Conservation (phyloP, 64 coral and sea anemone species). For the Stichodactyla helianthus region DNA sequence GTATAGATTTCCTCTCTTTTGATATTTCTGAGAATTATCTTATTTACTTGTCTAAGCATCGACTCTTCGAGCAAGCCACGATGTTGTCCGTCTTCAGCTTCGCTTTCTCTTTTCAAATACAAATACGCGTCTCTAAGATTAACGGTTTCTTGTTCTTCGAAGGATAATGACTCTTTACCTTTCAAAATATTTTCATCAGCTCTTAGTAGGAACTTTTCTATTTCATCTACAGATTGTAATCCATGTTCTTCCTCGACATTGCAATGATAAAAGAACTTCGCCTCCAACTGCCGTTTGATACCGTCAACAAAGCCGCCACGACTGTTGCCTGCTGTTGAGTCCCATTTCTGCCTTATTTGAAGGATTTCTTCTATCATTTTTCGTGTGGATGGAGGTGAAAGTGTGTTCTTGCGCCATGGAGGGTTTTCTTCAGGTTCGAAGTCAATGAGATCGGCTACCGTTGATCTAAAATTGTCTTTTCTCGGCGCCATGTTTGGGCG, state of each 20-base stretch:
- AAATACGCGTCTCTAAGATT: slow-evolving; percentile 55
- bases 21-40: slow-evolving; percentile 30
- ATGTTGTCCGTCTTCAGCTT: slow-evolving; percentile 1
- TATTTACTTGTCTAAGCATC: slow-evolving; percentile 32
- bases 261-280: slow-evolving; percentile 55
- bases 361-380: slow-evolving; percentile 32
- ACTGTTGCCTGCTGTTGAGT: not conserved
- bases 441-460: slow-evolving; percentile 16
- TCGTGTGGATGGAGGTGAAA: not conserved
- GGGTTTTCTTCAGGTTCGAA: slow-evolving; percentile 13
- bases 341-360: slow-evolving; percentile 7
- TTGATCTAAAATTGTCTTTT: not conserved
- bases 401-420: slow-evolving; percentile 1
- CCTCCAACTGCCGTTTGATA: slow-evolving; percentile 14
- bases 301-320: not conserved
- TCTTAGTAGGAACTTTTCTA: slow-evolving; percentile 22
- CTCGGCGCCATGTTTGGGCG: not conserved
- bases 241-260: slow-evolving; percentile 78
- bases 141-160: slow-evolving; percentile 71
- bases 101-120: slow-evolving; percentile 27
- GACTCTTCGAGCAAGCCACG: slow-evolving; percentile 33
- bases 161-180: not conserved
- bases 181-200: not conserved
- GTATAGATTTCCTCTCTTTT: slow-evolving; percentile 1
- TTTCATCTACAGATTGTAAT: slow-evolving; percentile 1